A percentile compares a stretch with the other conserved stretches of the same genome.
phyloP scores from a whole-genome alignment of 1,140 invertebrate species.

The Oscheius sp. region DNA sequence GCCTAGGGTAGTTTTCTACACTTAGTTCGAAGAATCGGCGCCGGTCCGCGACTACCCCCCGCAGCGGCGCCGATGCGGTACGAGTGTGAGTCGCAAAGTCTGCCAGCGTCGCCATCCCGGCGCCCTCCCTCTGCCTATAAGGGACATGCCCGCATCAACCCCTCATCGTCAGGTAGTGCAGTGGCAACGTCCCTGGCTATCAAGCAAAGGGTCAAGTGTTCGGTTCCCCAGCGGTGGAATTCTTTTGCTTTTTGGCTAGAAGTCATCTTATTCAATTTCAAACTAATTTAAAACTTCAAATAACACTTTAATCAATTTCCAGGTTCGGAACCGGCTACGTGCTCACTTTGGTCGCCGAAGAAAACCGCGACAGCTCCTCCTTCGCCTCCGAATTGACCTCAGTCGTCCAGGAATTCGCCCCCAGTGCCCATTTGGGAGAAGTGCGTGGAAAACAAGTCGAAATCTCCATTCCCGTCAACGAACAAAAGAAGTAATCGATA shows the following conservation, averaged over 20 bases:
- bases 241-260: no score
- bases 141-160: no score
- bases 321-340: conserved; percentile 39
- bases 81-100: no score
- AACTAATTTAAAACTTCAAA: neutral
- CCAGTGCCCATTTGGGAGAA: conserved; percentile 10
- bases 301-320: neutral
- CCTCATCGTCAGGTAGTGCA: no score
- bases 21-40: neutral
- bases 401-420: conserved; percentile 7
- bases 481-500: conserved; percentile 14
- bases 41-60: no score
- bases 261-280: no score
- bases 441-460: conserved; percentile 40
- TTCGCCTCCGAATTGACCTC: neutral
- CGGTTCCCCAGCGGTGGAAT: no score
- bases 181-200: no score
- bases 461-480: conserved; percentile 11
- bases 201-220: no score
- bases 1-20: neutral
- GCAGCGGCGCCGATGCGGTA: no score
- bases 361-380: neutral
- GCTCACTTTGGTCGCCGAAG: conserved; percentile 9
- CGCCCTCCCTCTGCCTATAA: no score
- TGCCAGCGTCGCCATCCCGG: no score